A percentile compares a stretch with the other conserved stretches of the same genome.
phyloP scores from a whole-genome alignment of 2,113 vertebrate genomes.

The Formicarius rufipectus region DNA sequence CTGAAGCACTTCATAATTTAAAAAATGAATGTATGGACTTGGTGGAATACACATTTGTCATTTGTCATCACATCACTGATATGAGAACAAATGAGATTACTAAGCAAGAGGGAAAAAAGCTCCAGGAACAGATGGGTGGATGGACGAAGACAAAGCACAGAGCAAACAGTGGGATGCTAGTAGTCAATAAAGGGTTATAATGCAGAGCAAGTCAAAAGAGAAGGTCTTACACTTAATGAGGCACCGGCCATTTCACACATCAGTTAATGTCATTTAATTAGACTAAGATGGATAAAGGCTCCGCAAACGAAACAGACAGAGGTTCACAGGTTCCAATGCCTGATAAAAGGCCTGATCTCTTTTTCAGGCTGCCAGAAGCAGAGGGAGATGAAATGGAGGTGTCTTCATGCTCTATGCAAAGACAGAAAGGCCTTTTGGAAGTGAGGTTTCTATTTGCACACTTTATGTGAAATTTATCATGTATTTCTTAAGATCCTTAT shows the following conservation, averaged over 20 bases:
- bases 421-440: neutral
- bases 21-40: neutral
- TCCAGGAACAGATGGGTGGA: neutral
- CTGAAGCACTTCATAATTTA: neutral
- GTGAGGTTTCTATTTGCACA: neutral
- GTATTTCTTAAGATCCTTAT: neutral
- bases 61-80: neutral
- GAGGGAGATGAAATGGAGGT: neutral
- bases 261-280: neutral
- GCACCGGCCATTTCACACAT: neutral
- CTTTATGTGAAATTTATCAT: neutral
- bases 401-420: neutral
- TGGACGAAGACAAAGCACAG: neutral
- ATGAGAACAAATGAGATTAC: neutral
- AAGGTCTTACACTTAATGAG: neutral
- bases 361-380: neutral
- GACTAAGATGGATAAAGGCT: neutral
- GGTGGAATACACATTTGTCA: neutral
- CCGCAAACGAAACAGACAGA: neutral
- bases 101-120: neutral
- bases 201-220: neutral
- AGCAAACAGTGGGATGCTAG: neutral
- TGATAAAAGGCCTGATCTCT: neutral
- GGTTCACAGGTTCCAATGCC: neutral
- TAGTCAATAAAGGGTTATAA: neutral